These are phyloP conservation scores for Isotomurus palustris DNA, from an alignment of 2,888 invertebrate genomes.

Conservation along the genomic window DNA sequence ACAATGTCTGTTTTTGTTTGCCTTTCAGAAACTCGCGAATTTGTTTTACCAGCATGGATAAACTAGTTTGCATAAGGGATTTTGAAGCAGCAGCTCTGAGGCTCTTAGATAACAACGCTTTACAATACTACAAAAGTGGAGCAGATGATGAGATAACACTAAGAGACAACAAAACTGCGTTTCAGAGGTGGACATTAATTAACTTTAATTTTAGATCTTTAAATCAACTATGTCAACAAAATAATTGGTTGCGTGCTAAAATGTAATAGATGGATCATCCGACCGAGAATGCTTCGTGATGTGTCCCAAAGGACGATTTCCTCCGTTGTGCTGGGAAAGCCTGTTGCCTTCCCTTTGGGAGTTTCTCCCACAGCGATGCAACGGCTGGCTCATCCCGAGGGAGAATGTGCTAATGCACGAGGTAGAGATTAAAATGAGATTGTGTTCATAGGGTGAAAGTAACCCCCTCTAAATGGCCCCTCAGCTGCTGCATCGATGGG, in stretches of 20 bases:
- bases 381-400: constrained; percentile 81
- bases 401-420: constrained; percentile 76
- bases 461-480: constrained; percentile 33
- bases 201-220: background rate
- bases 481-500: constrained; percentile 72
- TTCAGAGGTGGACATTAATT: constrained; percentile 59
- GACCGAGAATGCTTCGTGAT: constrained; percentile 71
- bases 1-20: too few relatives aligned
- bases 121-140: constrained; percentile 83
- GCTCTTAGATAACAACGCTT: constrained; percentile 62
- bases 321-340: constrained; percentile 62
- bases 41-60: too few relatives aligned
- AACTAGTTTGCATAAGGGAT: constrained; percentile 66
- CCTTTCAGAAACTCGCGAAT: too few relatives aligned
- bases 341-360: constrained; percentile 66
- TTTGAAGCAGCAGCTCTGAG: constrained; percentile 66
- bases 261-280: constrained; percentile 68
- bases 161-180: constrained; percentile 67
- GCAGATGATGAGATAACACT: constrained; percentile 76
- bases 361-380: constrained; percentile 89
- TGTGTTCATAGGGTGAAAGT: constrained; percentile 15
- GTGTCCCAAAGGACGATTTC: constrained; percentile 62
- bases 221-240: background rate
- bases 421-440: constrained; percentile 54
- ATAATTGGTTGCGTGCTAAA: too few relatives aligned